Percentiles rank a stretch among this genome's conserved stretches.
Conservation (phyloP, 2,113 vertebrate species). For the Chloropsis hardwickii region DNA sequence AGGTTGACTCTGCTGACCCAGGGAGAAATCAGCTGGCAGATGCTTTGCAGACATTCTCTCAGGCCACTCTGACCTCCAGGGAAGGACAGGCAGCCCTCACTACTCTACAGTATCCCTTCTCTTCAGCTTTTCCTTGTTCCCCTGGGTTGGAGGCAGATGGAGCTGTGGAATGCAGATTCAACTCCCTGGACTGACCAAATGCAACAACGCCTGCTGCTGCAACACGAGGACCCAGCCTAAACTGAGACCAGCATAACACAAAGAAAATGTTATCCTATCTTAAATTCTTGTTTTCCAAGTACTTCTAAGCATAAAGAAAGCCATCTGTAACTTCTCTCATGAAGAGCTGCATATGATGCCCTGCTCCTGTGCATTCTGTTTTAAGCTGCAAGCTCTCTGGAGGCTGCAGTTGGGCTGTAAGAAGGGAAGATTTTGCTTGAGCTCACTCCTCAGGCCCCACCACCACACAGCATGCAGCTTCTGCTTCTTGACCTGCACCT, state of each 20-base stretch:
- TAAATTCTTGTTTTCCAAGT: background rate
- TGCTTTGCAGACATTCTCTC: background rate
- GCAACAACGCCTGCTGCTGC: accelerated
- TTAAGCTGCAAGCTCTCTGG: background rate
- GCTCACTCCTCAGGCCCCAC: background rate
- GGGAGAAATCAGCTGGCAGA: background rate
- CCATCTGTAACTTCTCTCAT: background rate
- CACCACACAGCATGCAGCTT: background rate
- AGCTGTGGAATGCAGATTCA: background rate
- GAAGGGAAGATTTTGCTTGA: background rate
- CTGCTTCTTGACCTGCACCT: background rate
- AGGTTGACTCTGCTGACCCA: background rate
- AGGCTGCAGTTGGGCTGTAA: background rate
- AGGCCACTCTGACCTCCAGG: background rate
- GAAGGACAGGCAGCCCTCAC: background rate
- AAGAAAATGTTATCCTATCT: background rate
- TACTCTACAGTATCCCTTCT: no score
- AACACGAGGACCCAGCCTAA: background rate
- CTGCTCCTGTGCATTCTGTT: background rate
- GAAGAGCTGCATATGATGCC: background rate
- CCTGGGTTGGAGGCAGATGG: background rate
- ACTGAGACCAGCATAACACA: background rate
- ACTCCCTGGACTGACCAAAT: background rate
- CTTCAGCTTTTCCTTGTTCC: background rate
- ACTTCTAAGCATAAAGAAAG: background rate